Evolutionary conservation across 2,888 invertebrate genomes (phyloP), one percentile per base, ranked within the genome.

Genomic region (Xestia ashworthii): DNA sequence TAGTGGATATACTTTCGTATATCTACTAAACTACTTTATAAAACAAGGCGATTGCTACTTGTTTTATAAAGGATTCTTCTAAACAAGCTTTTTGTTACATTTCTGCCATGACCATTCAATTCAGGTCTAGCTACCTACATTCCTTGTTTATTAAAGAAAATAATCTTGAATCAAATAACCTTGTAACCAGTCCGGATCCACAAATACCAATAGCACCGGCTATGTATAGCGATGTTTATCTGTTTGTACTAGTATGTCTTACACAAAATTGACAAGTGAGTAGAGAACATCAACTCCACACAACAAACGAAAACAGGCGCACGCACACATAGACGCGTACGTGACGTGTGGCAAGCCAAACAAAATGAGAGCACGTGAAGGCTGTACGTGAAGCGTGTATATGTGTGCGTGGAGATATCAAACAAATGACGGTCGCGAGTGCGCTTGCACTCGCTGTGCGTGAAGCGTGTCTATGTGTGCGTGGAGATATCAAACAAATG

Each of bases 181-280:
- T 80, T 60, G 81, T 38, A 46, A 73, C 80, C 22, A 60, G 50
- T 80, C 5, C 4, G 38, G 11, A 72, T 73, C 50, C 32, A 80
- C 66, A 46, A 72, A 78, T 67, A 62, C 53, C 25, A 62, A 25
- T 60, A 11, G 32, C 19, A 44, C 58, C 5, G 48, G 50, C 38
- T 78, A 38, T 41, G 50, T 38, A 32, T 66, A 60, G 12, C 1
- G 2, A 50, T 78, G 22, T 70, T 71, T 22, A n/a, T 50, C 44
- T 50, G n/a, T 69, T 46, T 78, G 60, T 69, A 70, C n/a, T 19
- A 53, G 62, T 9, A 48, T 9, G 1, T 22, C 8, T 11, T 2
- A 38, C 19, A 66, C 5, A 22, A n/a, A 67, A 25, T 25, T n/a
- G 2, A 6, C n/a, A 12, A 16, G 0, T 22, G 8, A 16, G 0